These are phyloP conservation scores for Heliconius ismenius DNA, from an alignment of 2,888 invertebrate species.

Conservation along the genomic window DNA sequence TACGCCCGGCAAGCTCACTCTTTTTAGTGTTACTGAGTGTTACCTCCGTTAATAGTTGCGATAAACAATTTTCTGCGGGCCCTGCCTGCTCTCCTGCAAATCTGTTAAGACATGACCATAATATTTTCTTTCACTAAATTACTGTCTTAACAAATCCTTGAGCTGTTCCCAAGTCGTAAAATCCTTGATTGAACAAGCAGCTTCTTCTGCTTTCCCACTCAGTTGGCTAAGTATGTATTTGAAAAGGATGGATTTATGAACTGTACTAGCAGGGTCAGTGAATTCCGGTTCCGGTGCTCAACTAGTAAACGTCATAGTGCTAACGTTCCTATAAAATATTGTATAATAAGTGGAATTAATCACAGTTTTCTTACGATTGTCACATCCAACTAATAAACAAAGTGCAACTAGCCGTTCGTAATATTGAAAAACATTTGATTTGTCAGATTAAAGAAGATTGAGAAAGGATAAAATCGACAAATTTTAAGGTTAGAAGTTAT, in stretches of 20 bases:
- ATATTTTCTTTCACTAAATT: conserved; percentile 16
- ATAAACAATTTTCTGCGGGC: neutral
- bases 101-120: neutral
- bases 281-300: too few relatives aligned
- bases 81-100: neutral
- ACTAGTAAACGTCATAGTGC: too few relatives aligned
- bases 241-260: neutral
- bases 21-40: neutral
- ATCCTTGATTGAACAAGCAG: neutral
- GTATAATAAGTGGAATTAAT: too few relatives aligned
- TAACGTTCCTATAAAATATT: too few relatives aligned
- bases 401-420: too few relatives aligned
- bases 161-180: neutral
- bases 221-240: neutral
- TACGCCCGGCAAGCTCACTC: neutral
- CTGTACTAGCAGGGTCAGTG: neutral
- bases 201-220: neutral
- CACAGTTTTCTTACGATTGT: too few relatives aligned
- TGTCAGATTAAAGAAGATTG: too few relatives aligned
- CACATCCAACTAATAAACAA: too few relatives aligned
- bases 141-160: neutral
- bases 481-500: too few relatives aligned
- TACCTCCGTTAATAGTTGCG: neutral
- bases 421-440: too few relatives aligned
- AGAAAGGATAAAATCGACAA: too few relatives aligned